These are phyloP conservation scores for Erpetoichthys calabaricus DNA, from an alignment of 2,797 vertebrate genomes.

Conservation along the genomic window DNA sequence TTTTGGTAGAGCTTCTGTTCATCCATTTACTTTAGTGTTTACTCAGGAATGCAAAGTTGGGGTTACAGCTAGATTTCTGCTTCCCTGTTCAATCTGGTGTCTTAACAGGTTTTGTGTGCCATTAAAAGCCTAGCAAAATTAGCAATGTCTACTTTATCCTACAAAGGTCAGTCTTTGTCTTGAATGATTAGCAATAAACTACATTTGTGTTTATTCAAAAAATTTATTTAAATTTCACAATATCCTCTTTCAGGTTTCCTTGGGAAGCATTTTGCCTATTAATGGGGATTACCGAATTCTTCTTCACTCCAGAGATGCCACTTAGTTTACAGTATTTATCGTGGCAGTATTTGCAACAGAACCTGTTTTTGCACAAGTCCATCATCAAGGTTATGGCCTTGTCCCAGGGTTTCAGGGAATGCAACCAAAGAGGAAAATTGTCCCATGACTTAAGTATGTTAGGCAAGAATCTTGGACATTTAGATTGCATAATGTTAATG, in stretches of 20 bases:
- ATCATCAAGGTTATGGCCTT: conserved; percentile 17
- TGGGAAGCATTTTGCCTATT: conserved; percentile 25
- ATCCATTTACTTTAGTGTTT: too few species aligned
- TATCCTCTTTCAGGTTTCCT: conserved; percentile 2
- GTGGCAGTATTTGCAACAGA: conserved; percentile 42
- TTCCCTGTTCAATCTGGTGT: too few species aligned
- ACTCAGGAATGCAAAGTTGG: too few species aligned
- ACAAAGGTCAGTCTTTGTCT: too few species aligned
- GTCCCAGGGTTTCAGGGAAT: conserved; percentile 53
- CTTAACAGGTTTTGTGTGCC: too few species aligned
- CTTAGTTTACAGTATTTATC: conserved; percentile 15
- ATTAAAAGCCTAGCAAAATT: too few species aligned
- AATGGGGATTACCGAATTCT: conserved; percentile 27
- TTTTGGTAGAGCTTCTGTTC: too few species aligned
- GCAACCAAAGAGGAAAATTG: conserved; percentile 50
- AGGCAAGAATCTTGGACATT: conserved; percentile 34
- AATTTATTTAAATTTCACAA: too few species aligned
- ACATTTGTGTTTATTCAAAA: too few species aligned
- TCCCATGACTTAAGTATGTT: conserved; percentile 40
- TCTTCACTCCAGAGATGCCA: conserved; percentile 21
- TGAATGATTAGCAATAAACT: too few species aligned
- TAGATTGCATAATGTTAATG: conserved; percentile 39
- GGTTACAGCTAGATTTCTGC: too few species aligned
- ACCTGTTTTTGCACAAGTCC: conserved; percentile 28
- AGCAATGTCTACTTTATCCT: too few species aligned